Evolutionary conservation across 1,140 invertebrate species (phyloP), one percentile per base, ranked within the genome.

Genomic region (Philotrypesis tridentata): DNA sequence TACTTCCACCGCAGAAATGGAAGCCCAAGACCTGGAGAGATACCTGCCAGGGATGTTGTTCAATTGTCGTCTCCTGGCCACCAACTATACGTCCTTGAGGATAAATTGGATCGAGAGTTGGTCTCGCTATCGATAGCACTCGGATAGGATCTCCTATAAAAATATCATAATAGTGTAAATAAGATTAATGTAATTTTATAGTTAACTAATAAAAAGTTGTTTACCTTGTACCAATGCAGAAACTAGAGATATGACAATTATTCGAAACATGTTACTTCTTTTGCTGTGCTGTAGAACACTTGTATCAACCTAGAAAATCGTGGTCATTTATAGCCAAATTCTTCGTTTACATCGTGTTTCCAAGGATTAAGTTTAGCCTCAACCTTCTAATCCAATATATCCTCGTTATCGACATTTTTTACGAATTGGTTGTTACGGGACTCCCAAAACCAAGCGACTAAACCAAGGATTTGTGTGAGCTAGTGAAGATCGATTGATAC

Each of bases 11-110:
- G 79, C 93, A 94, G 88, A 90, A 92, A 65, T 92, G 88, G 61
- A 65, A 43, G 21, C 93, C 93, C 84, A 93, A 94, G 68, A 91
- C 91, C 84, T 93, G 93, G 85, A 95, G 83, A 0, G 93, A 93
- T 17, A 92, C 89, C 89, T 94, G 93, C 87, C 92, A 93, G 4
- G 94, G 94, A 55, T 92, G 92, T 31, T 91, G 85, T 17, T 92
- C 87, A 27, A 94, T 92, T 3, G 88, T 87, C 27, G 92, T 89
- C 8, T 88, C 83, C 29, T 84, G 80, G 7, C 94, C 93, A 17
- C 93, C 93, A 25, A 94, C 91, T 68, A 93, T 92, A 6, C 92
- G 89, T n/a, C 85, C 91, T 75, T 91, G 88, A 1, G 79, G 79
- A 23, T 48, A 60, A n/a, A 80, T 25, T 0, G 61, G 72, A 27